These are phyloP conservation scores for Petromus typicus DNA, from an alignment of 2,113 vertebrate genomes.

Conservation along the genomic window DNA sequence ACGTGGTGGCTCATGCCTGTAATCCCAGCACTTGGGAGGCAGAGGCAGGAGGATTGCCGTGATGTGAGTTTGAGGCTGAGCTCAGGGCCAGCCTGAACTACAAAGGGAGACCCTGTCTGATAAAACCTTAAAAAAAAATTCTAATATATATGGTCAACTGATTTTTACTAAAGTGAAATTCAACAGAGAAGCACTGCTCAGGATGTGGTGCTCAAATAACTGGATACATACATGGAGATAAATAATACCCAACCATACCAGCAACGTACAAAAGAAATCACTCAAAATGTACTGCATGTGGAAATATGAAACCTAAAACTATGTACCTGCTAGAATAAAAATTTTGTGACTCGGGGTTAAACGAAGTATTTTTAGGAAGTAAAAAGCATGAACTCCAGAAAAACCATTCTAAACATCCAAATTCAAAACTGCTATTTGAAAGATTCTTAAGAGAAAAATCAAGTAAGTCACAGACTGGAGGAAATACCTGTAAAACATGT, in stretches of 20 bases:
- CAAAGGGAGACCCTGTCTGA: no score
- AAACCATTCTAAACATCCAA: neutral
- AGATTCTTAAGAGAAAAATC: neutral
- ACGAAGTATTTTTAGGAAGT: neutral
- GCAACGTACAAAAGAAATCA: neutral
- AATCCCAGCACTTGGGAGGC: no score
- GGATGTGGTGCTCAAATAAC: neutral
- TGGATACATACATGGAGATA: neutral
- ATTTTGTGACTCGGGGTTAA: neutral
- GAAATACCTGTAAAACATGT: neutral
- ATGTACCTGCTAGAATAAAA: conserved; percentile 5
- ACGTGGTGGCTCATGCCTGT: no score
- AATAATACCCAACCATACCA: neutral
- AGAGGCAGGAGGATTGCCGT: no score
- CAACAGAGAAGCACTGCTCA: neutral
- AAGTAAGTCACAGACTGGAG: neutral
- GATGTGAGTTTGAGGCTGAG: no score
- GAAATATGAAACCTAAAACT: neutral
- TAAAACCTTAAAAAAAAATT: neutral
- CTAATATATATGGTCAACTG: neutral
- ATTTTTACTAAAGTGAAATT: neutral
- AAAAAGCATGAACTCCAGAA: conserved; percentile 6
- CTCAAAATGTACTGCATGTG: neutral
- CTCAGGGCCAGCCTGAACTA: no score
- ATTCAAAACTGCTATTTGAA: conserved; percentile 22